These are phyloP conservation scores for Danio aesculapii DNA, from an alignment of 2,797 vertebrate genomes.

Conservation along the genomic window DNA sequence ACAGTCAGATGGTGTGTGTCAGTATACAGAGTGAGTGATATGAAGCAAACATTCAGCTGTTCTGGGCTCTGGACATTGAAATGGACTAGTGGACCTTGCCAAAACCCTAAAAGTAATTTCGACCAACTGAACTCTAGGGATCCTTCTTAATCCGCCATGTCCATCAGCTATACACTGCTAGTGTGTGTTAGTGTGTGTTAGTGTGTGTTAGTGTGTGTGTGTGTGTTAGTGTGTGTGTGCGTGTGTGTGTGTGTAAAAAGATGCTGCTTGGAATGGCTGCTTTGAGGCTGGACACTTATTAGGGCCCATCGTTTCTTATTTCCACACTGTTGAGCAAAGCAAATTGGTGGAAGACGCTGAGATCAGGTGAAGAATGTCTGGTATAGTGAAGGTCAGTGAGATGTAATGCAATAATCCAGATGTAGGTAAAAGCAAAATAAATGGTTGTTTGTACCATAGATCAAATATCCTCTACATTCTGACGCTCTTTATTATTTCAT, in stretches of 20 bases:
- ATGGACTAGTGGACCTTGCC: conserved; percentile 69
- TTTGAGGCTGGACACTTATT: conserved; percentile 67
- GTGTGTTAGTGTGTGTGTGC: too few relatives aligned
- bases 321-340: conserved; percentile 71
- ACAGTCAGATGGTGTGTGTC: conserved; percentile 56
- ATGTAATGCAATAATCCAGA: not conserved
- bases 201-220: too few relatives aligned
- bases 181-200: conserved; percentile 67
- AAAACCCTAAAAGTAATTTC: conserved; percentile 75
- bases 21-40: conserved; percentile 58
- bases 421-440: not conserved
- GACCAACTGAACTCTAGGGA: conserved; percentile 71
- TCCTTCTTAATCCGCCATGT: conserved; percentile 75
- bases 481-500: not conserved
- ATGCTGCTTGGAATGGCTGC: conserved; percentile 63
- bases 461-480: not conserved
- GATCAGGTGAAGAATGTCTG: conserved; percentile 61
- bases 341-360: conserved; percentile 67
- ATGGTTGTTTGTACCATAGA: not conserved
- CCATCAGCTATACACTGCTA: conserved; percentile 77
- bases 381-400: conserved; percentile 9
- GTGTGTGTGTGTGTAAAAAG: conserved; percentile 38
- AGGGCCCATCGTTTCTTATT: conserved; percentile 72
- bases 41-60: conserved; percentile 65
- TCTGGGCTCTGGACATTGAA: conserved; percentile 71